These are phyloP conservation scores for Dicaeum eximium DNA, from an alignment of 2,113 vertebrate genomes.

Conservation along the genomic window DNA sequence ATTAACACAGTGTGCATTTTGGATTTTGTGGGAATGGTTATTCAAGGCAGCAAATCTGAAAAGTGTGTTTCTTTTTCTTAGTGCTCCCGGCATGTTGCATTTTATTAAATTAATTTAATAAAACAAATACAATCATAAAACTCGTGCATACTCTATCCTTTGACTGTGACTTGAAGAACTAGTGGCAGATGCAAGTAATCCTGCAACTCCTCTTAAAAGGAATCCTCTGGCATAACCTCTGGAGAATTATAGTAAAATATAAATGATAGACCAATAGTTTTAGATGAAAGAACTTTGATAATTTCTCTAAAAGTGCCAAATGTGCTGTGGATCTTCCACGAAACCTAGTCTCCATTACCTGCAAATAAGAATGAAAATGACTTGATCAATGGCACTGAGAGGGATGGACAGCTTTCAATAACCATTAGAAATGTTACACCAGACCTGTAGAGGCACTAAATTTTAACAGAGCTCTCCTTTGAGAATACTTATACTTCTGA, in stretches of 20 bases:
- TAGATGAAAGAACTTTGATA: neutral
- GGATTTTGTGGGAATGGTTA: neutral
- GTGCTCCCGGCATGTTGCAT: neutral
- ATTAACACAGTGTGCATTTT: neutral
- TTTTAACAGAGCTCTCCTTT: neutral
- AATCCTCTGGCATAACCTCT: neutral
- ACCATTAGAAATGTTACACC: neutral
- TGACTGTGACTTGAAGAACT: neutral
- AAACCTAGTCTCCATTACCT: neutral
- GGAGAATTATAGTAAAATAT: neutral
- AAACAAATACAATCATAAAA: neutral
- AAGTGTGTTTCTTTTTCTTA: neutral
- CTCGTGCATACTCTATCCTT: neutral
- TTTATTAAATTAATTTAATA: conserved; percentile 9
- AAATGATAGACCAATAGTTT: neutral
- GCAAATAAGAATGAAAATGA: neutral
- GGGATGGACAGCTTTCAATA: neutral
- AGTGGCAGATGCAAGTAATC: neutral
- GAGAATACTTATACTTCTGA: neutral
- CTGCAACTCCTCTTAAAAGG: neutral
- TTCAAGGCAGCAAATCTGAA: neutral
- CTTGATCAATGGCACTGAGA: neutral
- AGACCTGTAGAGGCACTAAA: neutral
- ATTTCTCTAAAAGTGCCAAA: neutral
- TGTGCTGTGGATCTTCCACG: neutral